phyloP scores from a whole-genome alignment of 2,888 invertebrate genomes.

The Phengaris arion region DNA sequence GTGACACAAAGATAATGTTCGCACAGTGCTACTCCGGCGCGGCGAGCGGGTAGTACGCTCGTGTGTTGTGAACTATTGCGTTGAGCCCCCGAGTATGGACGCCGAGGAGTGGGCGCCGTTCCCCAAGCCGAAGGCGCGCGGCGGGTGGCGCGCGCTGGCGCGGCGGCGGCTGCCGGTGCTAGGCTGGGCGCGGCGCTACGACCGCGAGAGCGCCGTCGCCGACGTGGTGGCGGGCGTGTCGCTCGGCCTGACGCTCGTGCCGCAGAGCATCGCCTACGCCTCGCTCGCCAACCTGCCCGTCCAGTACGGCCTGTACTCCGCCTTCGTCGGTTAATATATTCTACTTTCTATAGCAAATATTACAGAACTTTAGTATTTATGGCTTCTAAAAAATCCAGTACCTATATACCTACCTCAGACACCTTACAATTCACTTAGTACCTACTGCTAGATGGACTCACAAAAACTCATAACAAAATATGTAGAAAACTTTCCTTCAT shows the following conservation, averaged over 20 bases:
- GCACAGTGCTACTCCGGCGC: conserved; percentile 32
- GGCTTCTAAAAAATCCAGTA: background rate
- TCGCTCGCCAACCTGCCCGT: conserved; percentile 90
- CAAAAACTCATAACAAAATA: no score
- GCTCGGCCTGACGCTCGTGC: conserved; percentile 93
- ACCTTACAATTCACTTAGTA: no score
- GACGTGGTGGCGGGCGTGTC: conserved; percentile 94
- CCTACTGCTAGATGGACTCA: no score
- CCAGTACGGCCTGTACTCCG: conserved; percentile 95
- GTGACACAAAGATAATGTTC: conserved; percentile 36
- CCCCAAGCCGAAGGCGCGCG: conserved; percentile 34
- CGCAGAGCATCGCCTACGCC: conserved; percentile 96
- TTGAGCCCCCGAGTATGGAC: conserved; percentile 42
- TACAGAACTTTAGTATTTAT: no score
- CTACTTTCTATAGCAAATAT: background rate
- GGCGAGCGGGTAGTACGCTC: conserved; percentile 39
- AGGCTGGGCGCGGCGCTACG: conserved; percentile 85
- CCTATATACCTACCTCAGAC: no score
- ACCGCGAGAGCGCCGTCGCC: conserved; percentile 82
- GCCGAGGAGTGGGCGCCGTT: conserved; percentile 45
- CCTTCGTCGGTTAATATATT: conserved; percentile 85
- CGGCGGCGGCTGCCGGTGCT: conserved; percentile 73
- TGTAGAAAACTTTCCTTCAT: no score
- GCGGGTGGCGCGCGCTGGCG: conserved; percentile 43
- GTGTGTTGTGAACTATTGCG: background rate